phyloP scores from a whole-genome alignment of 2,797 vertebrate species.

The Acipenser transmontanus region DNA sequence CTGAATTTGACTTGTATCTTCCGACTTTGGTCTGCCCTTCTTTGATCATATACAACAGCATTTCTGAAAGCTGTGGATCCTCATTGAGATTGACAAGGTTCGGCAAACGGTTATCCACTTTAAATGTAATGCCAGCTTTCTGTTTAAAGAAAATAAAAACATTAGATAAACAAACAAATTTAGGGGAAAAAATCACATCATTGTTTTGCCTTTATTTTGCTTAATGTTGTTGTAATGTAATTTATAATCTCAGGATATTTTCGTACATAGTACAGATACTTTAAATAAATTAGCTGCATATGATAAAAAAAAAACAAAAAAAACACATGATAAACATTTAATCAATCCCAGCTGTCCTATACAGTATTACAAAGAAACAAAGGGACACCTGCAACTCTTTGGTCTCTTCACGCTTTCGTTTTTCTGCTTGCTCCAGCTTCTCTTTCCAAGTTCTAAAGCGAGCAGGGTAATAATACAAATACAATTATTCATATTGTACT shows the following conservation, averaged over 20 bases:
- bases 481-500: neutral
- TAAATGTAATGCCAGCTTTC: slow-evolving; percentile 87
- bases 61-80: slow-evolving; percentile 94
- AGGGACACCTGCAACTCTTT: slow-evolving; percentile 77
- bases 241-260: too few relatives aligned
- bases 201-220: neutral
- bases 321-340: too few relatives aligned
- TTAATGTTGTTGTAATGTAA: neutral
- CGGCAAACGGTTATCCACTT: slow-evolving; percentile 85
- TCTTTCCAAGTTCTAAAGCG: slow-evolving; percentile 78
- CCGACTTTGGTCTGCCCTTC: slow-evolving; percentile 87
- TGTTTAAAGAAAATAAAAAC: slow-evolving; percentile 33
- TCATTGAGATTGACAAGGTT: slow-evolving; percentile 94
- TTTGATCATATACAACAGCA: slow-evolving; percentile 92
- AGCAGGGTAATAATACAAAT: slow-evolving; percentile 1
- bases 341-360: neutral
- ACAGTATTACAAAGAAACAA: neutral
- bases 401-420: slow-evolving; percentile 81
- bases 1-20: slow-evolving; percentile 60
- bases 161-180: neutral
- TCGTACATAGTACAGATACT: too few relatives aligned
- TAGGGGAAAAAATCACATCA: neutral
- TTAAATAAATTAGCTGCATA: too few relatives aligned
- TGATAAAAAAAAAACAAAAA: too few relatives aligned
- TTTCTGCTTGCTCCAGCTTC: slow-evolving; percentile 86